A percentile compares a stretch with the other conserved stretches of the same genome.
Evolutionary conservation across 2,113 vertebrate genomes (phyloP).

Genomic region (Scophthalmus maximus): DNA sequence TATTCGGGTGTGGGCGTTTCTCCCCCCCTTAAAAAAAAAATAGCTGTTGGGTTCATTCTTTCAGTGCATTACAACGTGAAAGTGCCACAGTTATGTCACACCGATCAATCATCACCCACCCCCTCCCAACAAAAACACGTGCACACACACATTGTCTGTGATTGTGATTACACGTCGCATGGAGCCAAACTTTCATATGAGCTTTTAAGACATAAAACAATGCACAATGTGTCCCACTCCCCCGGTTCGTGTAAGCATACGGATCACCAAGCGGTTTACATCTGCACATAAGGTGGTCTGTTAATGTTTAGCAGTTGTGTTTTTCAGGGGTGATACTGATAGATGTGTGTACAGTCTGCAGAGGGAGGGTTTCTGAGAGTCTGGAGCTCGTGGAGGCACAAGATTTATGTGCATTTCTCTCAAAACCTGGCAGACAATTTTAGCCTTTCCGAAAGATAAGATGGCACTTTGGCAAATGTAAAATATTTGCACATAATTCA

Average conservation of each 20-base stretch:
- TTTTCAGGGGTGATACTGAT: not conserved
- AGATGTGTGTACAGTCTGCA: not conserved
- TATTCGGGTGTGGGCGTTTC: constrained; percentile 66
- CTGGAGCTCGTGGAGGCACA: not conserved
- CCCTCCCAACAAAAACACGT: not conserved
- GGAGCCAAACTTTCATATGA: not conserved
- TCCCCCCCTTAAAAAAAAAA: not conserved
- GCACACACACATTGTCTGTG: not conserved
- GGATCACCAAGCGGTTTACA: constrained; percentile 5
- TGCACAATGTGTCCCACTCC: no score
- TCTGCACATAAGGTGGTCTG: not conserved
- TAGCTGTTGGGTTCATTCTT: constrained; percentile 27
- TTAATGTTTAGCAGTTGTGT: not conserved
- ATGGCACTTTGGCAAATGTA: not conserved
- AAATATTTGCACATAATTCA: constrained; percentile 9
- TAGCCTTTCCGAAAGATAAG: not conserved
- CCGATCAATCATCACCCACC: constrained; percentile 29
- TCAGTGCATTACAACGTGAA: constrained; percentile 47
- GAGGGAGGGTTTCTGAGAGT: not conserved
- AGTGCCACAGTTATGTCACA: constrained; percentile 60
- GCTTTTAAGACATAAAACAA: no score
- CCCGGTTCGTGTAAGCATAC: not conserved
- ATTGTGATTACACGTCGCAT: not conserved
- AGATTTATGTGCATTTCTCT: not conserved
- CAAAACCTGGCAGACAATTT: not conserved